Evolutionary conservation across 1,140 invertebrate genomes (phyloP), one percentile per base, ranked within the genome.

Genomic region (Mizuhopecten yessoensis): DNA sequence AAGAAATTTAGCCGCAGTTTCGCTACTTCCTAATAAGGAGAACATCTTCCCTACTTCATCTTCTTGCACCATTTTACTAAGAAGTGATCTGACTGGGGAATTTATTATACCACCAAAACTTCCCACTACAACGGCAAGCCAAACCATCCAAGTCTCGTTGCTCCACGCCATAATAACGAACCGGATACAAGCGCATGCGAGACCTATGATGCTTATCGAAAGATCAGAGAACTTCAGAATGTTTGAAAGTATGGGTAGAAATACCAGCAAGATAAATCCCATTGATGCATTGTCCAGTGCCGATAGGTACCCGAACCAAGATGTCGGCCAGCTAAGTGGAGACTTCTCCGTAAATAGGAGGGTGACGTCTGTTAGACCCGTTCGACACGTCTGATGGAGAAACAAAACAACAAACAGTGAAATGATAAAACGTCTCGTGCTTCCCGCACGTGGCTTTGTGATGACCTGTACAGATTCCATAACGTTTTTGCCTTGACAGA

Each of bases 231-330:
- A 36, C 29, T 93, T 90, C 23, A 93, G 90, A 45, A 92, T 86
- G 15, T 90, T 91, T 20, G 94, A 94, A 17, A 95, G 89, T 10
- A 94, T 34, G 20, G 95, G 95, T 34, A 95, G 87, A 11, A 96
- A 86, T 15, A 95, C 87, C 9, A 95, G 89, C 20, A 95, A 89
- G 23, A 94, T 93, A 10, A 96, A 86, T 3, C 95, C 95, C 91
- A 95, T 93, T 15, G 92, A 92, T n/a, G 93, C 93, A 75, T 95
- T 95, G 89, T 95, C 95, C 23, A 93, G 92, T 13, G 95, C 95
- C 49, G 95, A 91, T 34, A 95, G 90, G 92, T 95, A 96, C 1
- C 95, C 95, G 91, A 95, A 96, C 94, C 94, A 92, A 33, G 94
- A 94, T 20, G 94, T 94, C 7, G 93, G 92, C 95, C 95, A 96